Evolutionary conservation across 2,113 vertebrate species (phyloP).

Genomic region (Riparia riparia): DNA sequence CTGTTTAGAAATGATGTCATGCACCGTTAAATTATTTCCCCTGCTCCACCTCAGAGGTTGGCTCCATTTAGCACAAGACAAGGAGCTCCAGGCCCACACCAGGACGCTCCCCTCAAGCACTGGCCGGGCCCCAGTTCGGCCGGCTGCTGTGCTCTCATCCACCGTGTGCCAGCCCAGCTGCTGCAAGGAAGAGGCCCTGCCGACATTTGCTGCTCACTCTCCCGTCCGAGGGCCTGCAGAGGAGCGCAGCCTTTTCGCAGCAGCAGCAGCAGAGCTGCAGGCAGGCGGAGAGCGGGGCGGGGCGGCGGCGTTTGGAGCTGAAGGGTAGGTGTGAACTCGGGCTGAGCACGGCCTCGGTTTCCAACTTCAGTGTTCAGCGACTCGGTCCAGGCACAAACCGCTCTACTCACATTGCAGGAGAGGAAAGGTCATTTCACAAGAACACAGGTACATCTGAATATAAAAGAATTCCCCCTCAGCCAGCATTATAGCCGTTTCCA

Average conservation of each 20-base stretch:
- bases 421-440: background rate
- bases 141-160: background rate
- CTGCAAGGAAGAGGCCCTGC: background rate
- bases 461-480: background rate
- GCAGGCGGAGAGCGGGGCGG: fast-evolving
- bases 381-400: background rate
- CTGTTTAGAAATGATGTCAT: background rate
- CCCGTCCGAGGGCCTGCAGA: background rate
- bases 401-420: background rate
- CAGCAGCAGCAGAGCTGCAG: background rate
- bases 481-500: background rate
- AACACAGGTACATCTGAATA: background rate
- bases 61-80: background rate
- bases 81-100: background rate
- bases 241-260: background rate
- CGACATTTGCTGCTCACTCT: background rate
- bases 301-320: background rate
- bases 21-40: background rate
- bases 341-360: background rate
- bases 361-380: background rate
- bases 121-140: fast-evolving
- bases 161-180: background rate
- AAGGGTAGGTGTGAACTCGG: background rate
- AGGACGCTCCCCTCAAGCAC: background rate
- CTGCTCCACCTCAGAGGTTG: background rate